These are phyloP conservation scores for Sciurus vulgaris DNA, from an alignment of 2,797 vertebrate genomes.

Conservation along the genomic window DNA sequence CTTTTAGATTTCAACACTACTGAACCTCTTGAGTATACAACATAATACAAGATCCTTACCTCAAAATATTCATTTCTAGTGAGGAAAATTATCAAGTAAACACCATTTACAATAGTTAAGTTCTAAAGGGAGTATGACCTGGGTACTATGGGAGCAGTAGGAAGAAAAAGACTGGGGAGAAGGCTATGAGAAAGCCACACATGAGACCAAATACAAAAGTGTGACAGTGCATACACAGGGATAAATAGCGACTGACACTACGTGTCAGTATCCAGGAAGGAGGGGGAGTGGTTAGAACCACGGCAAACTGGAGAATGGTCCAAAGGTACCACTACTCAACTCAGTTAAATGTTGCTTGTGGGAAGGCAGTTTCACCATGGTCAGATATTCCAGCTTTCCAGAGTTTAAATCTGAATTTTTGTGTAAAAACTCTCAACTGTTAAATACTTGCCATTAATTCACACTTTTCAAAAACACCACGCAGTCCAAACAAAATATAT, in stretches of 20 bases:
- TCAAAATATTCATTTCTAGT: constrained; percentile 15
- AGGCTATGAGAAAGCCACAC: neutral
- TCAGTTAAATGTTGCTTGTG: neutral
- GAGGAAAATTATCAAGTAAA: neutral
- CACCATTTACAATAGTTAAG: neutral
- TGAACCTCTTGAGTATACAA: neutral
- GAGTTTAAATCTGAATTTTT: constrained; percentile 40
- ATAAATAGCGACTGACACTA: neutral
- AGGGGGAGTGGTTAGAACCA: neutral
- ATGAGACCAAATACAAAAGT: neutral
- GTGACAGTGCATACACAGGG: neutral
- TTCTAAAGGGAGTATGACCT: neutral
- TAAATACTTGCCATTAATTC: constrained; percentile 51
- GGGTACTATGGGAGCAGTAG: neutral
- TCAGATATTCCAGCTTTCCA: constrained; percentile 56
- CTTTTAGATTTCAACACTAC: neutral
- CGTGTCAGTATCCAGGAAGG: neutral
- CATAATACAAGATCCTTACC: neutral
- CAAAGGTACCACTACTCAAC: neutral
- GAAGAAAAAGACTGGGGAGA: neutral
- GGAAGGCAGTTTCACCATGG: neutral
- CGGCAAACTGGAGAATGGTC: neutral
- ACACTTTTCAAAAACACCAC: constrained; percentile 38
- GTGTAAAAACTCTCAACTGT: constrained; percentile 9
- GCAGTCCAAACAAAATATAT: constrained; percentile 49